phyloP scores from a whole-genome alignment of 1,140 invertebrate genomes.

The Drosophila pachea region DNA sequence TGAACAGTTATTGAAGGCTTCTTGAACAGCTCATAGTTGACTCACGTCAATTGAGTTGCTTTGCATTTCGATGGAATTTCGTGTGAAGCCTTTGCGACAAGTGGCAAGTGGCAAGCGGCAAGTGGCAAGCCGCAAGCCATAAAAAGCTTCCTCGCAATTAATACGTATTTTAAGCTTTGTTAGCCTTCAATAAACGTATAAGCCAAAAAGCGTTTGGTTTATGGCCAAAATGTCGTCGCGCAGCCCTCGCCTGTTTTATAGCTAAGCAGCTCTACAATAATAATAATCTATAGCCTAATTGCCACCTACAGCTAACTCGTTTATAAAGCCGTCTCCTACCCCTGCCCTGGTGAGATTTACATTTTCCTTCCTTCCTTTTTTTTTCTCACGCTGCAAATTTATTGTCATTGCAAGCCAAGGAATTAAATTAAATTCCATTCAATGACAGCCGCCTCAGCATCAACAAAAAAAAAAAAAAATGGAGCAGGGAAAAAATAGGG shows the following conservation, averaged over 20 bases:
- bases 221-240: neutral
- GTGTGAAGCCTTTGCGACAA: too few species aligned
- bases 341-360: neutral
- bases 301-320: conserved; percentile 33
- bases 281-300: conserved; percentile 40
- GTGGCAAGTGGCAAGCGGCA: neutral
- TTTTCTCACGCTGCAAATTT: conserved; percentile 34
- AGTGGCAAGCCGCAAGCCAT: neutral
- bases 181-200: neutral
- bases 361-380: neutral
- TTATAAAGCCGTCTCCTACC: neutral
- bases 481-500: neutral
- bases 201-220: neutral
- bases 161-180: neutral
- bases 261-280: conserved; percentile 27
- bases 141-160: neutral
- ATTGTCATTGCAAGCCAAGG: conserved; percentile 40
- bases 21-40: too few species aligned
- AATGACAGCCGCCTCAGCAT: conserved; percentile 4
- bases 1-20: too few species aligned
- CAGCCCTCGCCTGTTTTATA: conserved; percentile 4
- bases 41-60: too few species aligned
- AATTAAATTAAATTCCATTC: conserved; percentile 61
- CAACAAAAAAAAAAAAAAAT: conserved; percentile 13
- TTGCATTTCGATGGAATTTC: too few species aligned